phyloP scores from a whole-genome alignment of 2,888 invertebrate species.

The Hirtodrosophila duncani region DNA sequence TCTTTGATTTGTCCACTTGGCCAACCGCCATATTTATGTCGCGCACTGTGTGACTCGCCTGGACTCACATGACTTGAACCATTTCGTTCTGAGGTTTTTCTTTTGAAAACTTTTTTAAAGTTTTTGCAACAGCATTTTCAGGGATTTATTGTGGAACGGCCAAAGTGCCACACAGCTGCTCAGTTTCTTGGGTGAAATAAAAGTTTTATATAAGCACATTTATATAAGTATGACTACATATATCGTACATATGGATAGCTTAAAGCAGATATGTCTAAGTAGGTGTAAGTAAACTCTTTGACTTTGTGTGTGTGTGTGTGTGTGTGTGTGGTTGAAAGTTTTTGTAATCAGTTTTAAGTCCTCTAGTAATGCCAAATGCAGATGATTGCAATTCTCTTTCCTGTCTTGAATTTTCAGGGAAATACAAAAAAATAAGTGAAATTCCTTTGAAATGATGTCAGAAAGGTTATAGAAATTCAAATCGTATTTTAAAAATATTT shows the following conservation, averaged over 20 bases:
- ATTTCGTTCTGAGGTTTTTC: constrained; percentile 24
- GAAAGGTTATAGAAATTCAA: no score
- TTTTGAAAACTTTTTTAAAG: constrained; percentile 45
- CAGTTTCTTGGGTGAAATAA: constrained; percentile 38
- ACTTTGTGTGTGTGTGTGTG: not conserved
- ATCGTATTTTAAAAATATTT: no score
- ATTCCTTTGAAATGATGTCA: no score
- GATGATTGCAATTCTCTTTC: constrained; percentile 31
- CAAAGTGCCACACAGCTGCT: constrained; percentile 49
- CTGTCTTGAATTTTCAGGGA: constrained; percentile 7
- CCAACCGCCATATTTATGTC: constrained; percentile 21
- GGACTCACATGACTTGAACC: not conserved
- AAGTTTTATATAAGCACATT: constrained; percentile 47
- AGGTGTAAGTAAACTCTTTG: no score
- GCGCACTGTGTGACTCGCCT: not conserved
- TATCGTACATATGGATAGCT: no score
- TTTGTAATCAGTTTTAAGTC: constrained; percentile 61
- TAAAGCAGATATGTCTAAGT: no score
- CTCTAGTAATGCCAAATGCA: constrained; percentile 48
- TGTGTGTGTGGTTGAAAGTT: constrained; percentile 22
- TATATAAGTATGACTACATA: no score
- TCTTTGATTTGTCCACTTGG: constrained; percentile 27
- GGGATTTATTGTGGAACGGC: constrained; percentile 60
- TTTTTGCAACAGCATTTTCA: constrained; percentile 33
- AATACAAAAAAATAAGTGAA: constrained; percentile 16